phyloP scores from a whole-genome alignment of 2,113 vertebrate species.

The Oriolus oriolus region DNA sequence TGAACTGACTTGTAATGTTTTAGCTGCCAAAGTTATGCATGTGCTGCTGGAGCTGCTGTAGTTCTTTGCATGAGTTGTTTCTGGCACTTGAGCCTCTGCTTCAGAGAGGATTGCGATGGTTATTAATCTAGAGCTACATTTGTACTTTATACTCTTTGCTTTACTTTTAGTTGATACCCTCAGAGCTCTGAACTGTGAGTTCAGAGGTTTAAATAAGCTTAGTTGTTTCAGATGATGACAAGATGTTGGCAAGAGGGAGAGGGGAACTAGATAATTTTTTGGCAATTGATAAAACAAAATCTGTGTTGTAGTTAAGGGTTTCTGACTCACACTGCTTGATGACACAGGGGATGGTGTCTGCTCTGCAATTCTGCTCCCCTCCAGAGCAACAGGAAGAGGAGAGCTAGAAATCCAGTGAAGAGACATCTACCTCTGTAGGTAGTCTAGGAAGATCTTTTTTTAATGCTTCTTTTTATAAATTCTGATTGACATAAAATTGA shows the following conservation, averaged over 20 bases:
- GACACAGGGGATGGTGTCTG: background rate
- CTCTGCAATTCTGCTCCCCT: background rate
- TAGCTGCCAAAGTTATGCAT: background rate
- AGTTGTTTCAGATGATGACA: conserved; percentile 34
- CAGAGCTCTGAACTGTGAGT: background rate
- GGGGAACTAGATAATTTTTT: background rate
- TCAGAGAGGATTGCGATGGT: background rate
- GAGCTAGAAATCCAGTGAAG: background rate
- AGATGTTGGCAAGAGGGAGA: background rate
- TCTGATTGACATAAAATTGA: background rate
- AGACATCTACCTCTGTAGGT: background rate
- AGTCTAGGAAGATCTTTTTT: background rate
- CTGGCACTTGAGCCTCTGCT: background rate
- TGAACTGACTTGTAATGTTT: background rate
- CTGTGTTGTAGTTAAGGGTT: background rate
- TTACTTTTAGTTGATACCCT: background rate
- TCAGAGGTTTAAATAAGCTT: conserved; percentile 3
- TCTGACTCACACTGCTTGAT: background rate
- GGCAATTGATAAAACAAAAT: conserved; percentile 36
- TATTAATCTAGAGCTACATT: background rate
- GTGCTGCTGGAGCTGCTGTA: background rate
- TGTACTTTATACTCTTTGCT: background rate
- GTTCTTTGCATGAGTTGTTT: background rate
- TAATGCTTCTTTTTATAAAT: background rate
- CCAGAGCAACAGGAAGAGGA: background rate